A percentile compares a stretch with the other conserved stretches of the same genome.
These are phyloP conservation scores for Drosophila barbarae DNA, from an alignment of 2,888 invertebrate species.

Conservation along the genomic window DNA sequence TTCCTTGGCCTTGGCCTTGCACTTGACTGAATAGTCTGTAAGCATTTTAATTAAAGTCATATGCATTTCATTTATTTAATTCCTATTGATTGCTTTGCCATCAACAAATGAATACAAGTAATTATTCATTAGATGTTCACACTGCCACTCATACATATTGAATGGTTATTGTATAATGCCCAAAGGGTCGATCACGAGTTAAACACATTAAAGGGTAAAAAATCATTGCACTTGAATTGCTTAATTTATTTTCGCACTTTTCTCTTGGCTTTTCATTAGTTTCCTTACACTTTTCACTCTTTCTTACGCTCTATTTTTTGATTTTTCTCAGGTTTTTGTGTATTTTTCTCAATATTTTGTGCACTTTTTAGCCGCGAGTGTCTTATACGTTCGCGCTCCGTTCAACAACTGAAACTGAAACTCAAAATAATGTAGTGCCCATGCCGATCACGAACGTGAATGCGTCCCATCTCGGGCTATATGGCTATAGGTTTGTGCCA, in stretches of 20 bases:
- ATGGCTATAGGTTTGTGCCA: conserved; percentile 1
- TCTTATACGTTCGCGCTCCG: conserved; percentile 60
- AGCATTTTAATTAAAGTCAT: conserved; percentile 35
- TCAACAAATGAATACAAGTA: conserved; percentile 7
- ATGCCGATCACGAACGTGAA: conserved; percentile 64
- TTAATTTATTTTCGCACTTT: conserved; percentile 34
- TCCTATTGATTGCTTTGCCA: conserved; percentile 30
- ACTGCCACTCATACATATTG: conserved; percentile 4
- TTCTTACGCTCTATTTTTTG: conserved; percentile 4
- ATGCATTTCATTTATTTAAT: conserved; percentile 38
- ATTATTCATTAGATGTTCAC: conserved; percentile 26
- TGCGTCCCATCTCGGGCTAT: conserved; percentile 33
- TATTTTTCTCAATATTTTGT: conserved; percentile 9
- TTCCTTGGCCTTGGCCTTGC: conserved; percentile 23
- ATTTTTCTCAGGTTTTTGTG: neutral
- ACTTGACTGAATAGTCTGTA: conserved; percentile 16
- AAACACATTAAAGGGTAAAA: conserved; percentile 1
- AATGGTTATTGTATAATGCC: conserved; percentile 9
- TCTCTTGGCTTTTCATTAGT: conserved; percentile 12
- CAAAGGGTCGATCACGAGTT: conserved; percentile 23
- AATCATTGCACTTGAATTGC: conserved; percentile 26
- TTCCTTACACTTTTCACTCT: conserved; percentile 28
- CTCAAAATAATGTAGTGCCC: conserved; percentile 49
- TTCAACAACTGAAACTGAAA: conserved; percentile 64
- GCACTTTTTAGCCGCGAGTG: conserved; percentile 33